Base-by-base conservation (phyloP, 2,113 vertebrate species). In the Sula dactylatra region DNA sequence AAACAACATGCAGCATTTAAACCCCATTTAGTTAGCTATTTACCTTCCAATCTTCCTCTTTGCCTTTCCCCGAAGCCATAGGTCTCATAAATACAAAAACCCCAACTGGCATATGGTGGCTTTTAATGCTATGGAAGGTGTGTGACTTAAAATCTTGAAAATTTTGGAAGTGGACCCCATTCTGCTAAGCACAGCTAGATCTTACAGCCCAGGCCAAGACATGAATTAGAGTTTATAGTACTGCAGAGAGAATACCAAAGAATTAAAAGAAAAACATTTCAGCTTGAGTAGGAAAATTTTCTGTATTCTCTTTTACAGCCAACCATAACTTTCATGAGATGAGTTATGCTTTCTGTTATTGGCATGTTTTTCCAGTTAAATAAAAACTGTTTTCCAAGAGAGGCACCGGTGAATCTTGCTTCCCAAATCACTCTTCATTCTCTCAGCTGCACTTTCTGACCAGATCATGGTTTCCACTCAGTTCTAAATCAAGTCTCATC, bases 241-340 rank as follows among this genome's bases (percentile, higher is more conserved):
- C 84, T 90, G 86, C 86, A 71, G 92, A 95, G 96, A 95, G 87
- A 95, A 93, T 86, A 93, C 74, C 61, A 55, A 76, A 73, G 90
- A 97, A 97, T 74, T 88, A 92, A 85, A 97, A 98, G 95, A 86
- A 94, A 97, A 97, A 96, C 93, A 94, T 97, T 97, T 92, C 86
- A 34, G 86, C 83, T 74, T 40, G 93, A 90, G 92, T 67, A 95
- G 87, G 95, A 91, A 96, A 97, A 66, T 96, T 95, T 83, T 95
- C 91, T 90, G 90, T 92, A 78, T 97, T 97, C 95, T 96, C 29
- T 95, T 97, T 97, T 95, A 94, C 79, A 97, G 95, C 91, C 90
- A 88, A 97, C 79, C 93, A 92, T 97, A 96, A 97, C 97, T 87
- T 93, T 93, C 42, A 56, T 0, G 47, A 90, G 92, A 97, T 96